A percentile compares a stretch with the other conserved stretches of the same genome.
Evolutionary conservation across 2,888 invertebrate species (phyloP).

Genomic region (Galerucella pusilla): DNA sequence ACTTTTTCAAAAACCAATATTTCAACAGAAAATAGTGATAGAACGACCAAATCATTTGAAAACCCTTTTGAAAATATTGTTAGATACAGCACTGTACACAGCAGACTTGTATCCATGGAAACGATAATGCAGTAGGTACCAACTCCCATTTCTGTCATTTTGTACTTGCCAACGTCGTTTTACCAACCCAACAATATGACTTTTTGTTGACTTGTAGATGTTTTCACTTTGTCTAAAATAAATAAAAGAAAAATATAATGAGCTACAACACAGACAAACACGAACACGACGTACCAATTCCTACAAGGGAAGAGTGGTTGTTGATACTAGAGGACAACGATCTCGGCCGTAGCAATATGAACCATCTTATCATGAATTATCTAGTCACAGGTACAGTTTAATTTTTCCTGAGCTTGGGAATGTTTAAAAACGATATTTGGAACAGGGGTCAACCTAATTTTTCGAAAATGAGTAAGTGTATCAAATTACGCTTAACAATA

Average conservation of each 20-base stretch:
- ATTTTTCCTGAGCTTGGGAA: constrained; percentile 6
- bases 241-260: constrained; percentile 59
- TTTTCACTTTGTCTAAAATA: constrained; percentile 34
- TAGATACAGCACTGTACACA: neutral
- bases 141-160: neutral
- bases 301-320: constrained; percentile 78
- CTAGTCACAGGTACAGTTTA: constrained; percentile 85
- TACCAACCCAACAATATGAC: constrained; percentile 20
- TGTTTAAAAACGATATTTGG: neutral
- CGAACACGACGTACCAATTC: constrained; percentile 64
- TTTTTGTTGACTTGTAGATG: constrained; percentile 28
- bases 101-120: neutral
- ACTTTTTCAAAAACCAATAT: no score
- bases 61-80: neutral
- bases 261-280: constrained; percentile 67
- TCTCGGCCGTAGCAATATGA: constrained; percentile 92
- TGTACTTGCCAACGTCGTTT: neutral
- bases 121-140: constrained; percentile 4
- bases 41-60: no score
- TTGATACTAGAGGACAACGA: constrained; percentile 80
- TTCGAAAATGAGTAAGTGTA: constrained; percentile 9
- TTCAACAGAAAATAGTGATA: no score
- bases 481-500: neutral
- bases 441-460: neutral
- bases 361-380: constrained; percentile 98